Base-by-base conservation (phyloP, 1,140 invertebrate species). In the Diabrotica undecimpunctata region DNA sequence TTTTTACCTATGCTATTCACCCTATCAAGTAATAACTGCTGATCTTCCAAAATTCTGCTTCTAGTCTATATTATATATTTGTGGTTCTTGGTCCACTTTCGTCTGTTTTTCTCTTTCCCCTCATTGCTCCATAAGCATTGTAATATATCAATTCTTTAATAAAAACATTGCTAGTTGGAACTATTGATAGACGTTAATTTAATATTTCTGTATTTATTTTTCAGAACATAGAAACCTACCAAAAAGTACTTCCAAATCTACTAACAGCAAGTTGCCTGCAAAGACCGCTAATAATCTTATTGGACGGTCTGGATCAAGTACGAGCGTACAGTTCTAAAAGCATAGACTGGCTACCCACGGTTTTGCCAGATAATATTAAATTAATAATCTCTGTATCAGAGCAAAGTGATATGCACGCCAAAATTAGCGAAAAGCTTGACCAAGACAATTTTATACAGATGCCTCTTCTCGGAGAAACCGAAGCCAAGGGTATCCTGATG, bases 241-340 rank as follows among this genome's bases (percentile, higher is more conserved):
- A 80, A 39, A 75, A 79, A 59, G 78, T 83, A 7, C 75, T 88
- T 55, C 80, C 80, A 35, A 75, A 77, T 35, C 72, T 87, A 36
- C 76, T 89, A 60, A 75, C 75, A 2, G 83, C 83, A 50, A 78
- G 83, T 52, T 83, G 82, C 25, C 77, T 83, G 39, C 77, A 83
- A 54, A 79, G 85, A 35, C 85, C 84, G 9, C 75, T 90, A 52
- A 80, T 91, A 46, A 80, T 93, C 51, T 82, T 90, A 14, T 82
- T 92, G 62, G 90, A 91, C 74, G 90, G 88, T 0, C 77, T 92
- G 7, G 90, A 92, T 74, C 85, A 88, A 76, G 80, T 88, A 62
- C 77, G 79, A 66, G 70, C 74, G 11, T 80, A 80, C 61, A 78
- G 75, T 62, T 79, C 80, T 11, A 76, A 80, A 70, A 77, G 76